Evolutionary conservation across 2,113 vertebrate genomes (phyloP).

Genomic region (Ophiodon elongatus): DNA sequence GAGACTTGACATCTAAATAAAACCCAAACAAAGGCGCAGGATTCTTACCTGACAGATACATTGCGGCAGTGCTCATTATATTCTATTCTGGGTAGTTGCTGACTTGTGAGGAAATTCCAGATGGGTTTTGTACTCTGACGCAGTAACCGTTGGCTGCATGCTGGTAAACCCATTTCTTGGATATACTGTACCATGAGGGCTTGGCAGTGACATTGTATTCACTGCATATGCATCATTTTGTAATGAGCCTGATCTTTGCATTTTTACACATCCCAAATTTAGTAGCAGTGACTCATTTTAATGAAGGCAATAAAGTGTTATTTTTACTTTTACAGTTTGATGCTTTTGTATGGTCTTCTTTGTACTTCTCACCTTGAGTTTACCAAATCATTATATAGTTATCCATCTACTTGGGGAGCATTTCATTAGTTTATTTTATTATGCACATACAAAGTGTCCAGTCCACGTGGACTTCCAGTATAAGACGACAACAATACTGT

Average conservation of each 20-base stretch:
- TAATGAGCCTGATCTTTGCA: constrained; percentile 43
- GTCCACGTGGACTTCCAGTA: background rate
- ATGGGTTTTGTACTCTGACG: constrained; percentile 54
- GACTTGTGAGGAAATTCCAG: constrained; percentile 68
- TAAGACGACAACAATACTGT: background rate
- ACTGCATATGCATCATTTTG: constrained; percentile 38
- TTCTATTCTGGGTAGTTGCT: constrained; percentile 67
- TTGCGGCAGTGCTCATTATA: constrained; percentile 66
- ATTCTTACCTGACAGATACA: constrained; percentile 62
- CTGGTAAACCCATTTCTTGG: constrained; percentile 68
- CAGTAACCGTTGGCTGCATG: constrained; percentile 37
- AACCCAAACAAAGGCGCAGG: constrained; percentile 49
- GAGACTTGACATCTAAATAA: constrained; percentile 66
- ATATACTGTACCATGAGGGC: constrained; percentile 43
- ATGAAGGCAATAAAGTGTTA: constrained; percentile 14
- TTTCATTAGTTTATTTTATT: background rate
- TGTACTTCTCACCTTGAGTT: background rate
- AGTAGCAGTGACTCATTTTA: constrained; percentile 29
- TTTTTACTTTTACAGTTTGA: constrained; percentile 18
- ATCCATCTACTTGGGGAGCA: background rate
- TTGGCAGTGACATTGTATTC: constrained; percentile 40
- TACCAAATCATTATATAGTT: background rate
- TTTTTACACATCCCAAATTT: constrained; percentile 38
- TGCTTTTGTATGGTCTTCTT: background rate
- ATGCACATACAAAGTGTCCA: too few species aligned